phyloP scores from a whole-genome alignment of 53 echinoderm and acorn worm genomes.

The Paracentrotus lividus region DNA sequence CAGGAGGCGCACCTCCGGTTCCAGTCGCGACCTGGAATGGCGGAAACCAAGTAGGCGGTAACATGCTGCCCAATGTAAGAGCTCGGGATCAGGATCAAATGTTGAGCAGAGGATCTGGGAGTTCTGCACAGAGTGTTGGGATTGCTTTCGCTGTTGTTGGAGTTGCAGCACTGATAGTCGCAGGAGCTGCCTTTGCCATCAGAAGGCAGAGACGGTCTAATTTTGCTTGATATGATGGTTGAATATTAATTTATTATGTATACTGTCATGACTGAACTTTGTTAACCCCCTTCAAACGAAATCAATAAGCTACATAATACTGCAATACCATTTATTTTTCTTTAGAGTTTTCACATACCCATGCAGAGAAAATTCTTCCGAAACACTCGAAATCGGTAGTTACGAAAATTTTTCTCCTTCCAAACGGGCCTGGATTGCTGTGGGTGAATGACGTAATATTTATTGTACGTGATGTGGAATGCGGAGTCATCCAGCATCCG shows the following conservation, averaged over 20 bases:
- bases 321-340: too few species aligned
- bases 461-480: too few species aligned
- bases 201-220: neutral
- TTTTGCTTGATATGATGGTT: neutral
- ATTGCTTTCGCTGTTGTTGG: conserved; percentile 6
- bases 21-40: neutral
- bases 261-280: neutral
- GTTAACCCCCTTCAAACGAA: neutral
- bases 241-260: neutral
- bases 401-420: too few species aligned
- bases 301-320: neutral
- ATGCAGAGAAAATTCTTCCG: too few species aligned
- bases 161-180: neutral
- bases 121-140: neutral
- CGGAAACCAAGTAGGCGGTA: conserved; percentile 3
- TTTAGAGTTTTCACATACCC: too few species aligned
- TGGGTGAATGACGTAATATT: too few species aligned
- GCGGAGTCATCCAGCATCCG: too few species aligned
- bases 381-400: too few species aligned
- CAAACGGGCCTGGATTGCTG: too few species aligned
- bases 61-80: neutral
- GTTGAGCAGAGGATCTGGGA: neutral
- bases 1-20: neutral
- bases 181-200: neutral
- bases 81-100: neutral